Base-by-base conservation (phyloP, 2,888 invertebrate genomes). In the Venustoraphidia nigricollis region DNA sequence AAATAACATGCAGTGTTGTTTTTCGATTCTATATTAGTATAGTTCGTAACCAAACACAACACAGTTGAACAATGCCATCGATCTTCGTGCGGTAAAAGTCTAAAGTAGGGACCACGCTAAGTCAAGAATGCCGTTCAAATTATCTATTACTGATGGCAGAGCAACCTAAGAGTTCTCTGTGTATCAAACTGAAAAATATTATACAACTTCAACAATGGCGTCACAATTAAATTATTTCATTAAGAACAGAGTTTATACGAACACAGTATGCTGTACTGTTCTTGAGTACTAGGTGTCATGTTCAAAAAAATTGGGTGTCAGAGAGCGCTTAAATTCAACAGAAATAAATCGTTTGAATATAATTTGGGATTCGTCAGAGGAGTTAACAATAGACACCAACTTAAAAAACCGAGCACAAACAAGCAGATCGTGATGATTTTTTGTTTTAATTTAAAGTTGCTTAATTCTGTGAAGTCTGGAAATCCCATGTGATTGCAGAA, bases 401-500 rank as follows among this genome's bases (percentile, higher is more conserved):
- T 62, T 9, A 77, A 60, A 4, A 94, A 72, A 9, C 95, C 95
- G 8, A 80, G 56, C 4, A 91, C 62, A 64, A 87, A 92, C 48
- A 83, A 71, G 41, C 67, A 64, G 34, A 80, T 69, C 2, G 89
- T 73, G 27, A 82, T 62, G 10, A 73, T 63, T 54, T 83, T 75
- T 56, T 82, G 75, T 6, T 53, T 54, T 34, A 58, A 68, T 54
- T 71, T 66, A 57, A 76, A 79, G 17, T 73, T 73, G 50, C 76
- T 62, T 4, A 87, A 68, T 61, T 86, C 91, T 3, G 74, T 71
- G 53, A 95, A 73, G 64, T 93, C 88, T 0, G 95, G 95, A 61
- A 95, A 85, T 8, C 95, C 95, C 91, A 96, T 93, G 66, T 91
- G 88, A 66, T 96, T 96, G 67, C 96, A 96, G 66, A 94, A 93